Evolutionary conservation across 2,888 invertebrate species (phyloP).

Genomic region (Pristionchus entomophagus): DNA sequence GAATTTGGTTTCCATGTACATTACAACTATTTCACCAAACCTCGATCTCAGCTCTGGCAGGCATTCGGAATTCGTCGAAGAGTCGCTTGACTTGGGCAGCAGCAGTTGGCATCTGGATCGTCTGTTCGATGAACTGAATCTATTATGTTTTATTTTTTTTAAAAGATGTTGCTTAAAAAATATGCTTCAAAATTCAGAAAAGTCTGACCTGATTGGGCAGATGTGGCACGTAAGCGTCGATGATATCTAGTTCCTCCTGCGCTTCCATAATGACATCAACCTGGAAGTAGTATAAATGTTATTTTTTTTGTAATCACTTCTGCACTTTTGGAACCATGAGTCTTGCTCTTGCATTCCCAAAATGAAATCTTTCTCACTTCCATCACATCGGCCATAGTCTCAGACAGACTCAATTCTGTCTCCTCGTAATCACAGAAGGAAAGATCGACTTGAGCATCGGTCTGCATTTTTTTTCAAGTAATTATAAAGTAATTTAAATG

Average conservation of each 20-base stretch:
- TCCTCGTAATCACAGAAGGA: constrained; percentile 65
- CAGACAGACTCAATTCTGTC: constrained; percentile 56
- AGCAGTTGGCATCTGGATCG: constrained; percentile 47
- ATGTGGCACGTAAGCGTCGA: constrained; percentile 53
- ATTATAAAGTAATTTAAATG: background rate
- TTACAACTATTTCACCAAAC: background rate
- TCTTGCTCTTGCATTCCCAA: too few relatives aligned
- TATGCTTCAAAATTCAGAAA: too few relatives aligned
- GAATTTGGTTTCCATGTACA: background rate
- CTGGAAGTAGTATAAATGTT: constrained; percentile 45
- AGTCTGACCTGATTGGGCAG: constrained; percentile 52
- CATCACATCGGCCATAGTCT: constrained; percentile 24
- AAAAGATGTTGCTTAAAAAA: too few relatives aligned
- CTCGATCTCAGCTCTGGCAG: constrained; percentile 49
- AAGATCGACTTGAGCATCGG: constrained; percentile 64
- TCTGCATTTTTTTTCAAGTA: constrained; percentile 25
- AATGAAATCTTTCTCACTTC: background rate
- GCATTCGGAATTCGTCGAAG: constrained; percentile 53
- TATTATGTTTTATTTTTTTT: background rate
- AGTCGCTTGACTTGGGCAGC: constrained; percentile 51
- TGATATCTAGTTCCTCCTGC: constrained; percentile 57
- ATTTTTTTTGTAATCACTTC: background rate
- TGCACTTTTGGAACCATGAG: too few relatives aligned
- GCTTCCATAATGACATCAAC: constrained; percentile 63
- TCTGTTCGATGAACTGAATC: constrained; percentile 43